Conservation (phyloP, 2,797 vertebrate species). For the Melanotaenia maccullochi region DNA sequence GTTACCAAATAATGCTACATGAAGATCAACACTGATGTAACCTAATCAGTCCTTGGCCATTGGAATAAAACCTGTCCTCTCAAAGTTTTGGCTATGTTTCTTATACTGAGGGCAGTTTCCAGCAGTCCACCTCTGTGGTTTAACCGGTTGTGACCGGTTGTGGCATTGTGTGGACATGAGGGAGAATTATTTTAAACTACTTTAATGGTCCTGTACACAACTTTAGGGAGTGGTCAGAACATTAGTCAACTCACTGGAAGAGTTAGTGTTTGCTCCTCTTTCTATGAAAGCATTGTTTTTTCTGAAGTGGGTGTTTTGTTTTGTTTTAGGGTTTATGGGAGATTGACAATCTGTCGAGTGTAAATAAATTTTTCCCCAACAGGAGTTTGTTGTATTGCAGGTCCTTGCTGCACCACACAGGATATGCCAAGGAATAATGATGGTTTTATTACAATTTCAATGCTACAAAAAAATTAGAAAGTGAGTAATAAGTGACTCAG, state of each 20-base stretch:
- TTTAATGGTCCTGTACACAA: neutral
- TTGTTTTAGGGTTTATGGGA: constrained; percentile 11
- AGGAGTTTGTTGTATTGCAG: neutral
- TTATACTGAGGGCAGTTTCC: neutral
- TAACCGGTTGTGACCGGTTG: neutral
- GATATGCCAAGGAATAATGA: constrained; percentile 3
- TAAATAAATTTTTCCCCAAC: constrained; percentile 7
- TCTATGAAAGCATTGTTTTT: neutral
- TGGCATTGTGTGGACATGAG: neutral
- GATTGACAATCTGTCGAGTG: neutral
- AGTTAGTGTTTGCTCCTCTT: neutral
- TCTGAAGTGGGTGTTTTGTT: neutral
- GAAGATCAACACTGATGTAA: no score
- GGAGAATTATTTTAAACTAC: neutral
- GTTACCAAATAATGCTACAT: no score
- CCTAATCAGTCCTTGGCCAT: no score
- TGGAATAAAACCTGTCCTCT: no score
- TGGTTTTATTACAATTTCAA: neutral
- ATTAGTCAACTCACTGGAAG: neutral
- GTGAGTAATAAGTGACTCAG: neutral
- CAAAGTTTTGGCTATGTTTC: neutral
- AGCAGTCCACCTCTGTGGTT: neutral
- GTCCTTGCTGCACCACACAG: neutral
- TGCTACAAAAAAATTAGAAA: neutral
- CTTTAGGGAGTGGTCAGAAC: neutral